Conservation (phyloP, 2,797 vertebrate species). For the Lophura swinhoii region DNA sequence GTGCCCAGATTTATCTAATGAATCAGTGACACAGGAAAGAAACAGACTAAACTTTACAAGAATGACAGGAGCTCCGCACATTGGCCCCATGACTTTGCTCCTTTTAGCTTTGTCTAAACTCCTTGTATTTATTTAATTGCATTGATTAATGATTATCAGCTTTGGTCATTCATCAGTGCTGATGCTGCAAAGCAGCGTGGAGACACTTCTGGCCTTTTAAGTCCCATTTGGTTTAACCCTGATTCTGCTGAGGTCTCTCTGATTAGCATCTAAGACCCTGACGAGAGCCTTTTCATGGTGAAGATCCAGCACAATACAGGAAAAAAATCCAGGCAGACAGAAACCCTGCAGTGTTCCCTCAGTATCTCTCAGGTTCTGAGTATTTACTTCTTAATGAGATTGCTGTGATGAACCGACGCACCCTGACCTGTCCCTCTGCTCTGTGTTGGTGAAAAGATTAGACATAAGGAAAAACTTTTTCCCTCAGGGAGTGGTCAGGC, state of each 20-base stretch:
- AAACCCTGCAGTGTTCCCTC: not conserved
- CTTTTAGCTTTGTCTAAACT: not conserved
- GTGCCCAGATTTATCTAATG: not conserved
- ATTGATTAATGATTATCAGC: not conserved
- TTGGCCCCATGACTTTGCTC: not conserved
- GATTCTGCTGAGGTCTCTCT: not conserved
- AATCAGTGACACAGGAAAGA: not conserved
- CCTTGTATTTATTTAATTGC: not conserved
- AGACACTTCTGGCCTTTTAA: not conserved
- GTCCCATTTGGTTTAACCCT: not conserved
- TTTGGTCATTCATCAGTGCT: not conserved
- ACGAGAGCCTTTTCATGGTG: not conserved
- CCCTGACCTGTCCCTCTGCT: not conserved
- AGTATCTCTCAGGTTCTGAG: not conserved
- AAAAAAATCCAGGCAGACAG: not conserved
- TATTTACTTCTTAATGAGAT: slow-evolving; percentile 34
- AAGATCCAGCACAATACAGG: not conserved
- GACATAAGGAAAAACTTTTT: too few relatives aligned
- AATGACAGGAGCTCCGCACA: not conserved
- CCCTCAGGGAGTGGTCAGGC: too few relatives aligned
- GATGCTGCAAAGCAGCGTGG: not conserved
- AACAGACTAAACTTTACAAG: not conserved
- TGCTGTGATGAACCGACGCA: slow-evolving; percentile 3
- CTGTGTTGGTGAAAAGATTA: too few relatives aligned
- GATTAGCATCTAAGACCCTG: not conserved